These are phyloP conservation scores for Zaprionus tsacasi DNA, from an alignment of 1,140 invertebrate species.

Conservation along the genomic window DNA sequence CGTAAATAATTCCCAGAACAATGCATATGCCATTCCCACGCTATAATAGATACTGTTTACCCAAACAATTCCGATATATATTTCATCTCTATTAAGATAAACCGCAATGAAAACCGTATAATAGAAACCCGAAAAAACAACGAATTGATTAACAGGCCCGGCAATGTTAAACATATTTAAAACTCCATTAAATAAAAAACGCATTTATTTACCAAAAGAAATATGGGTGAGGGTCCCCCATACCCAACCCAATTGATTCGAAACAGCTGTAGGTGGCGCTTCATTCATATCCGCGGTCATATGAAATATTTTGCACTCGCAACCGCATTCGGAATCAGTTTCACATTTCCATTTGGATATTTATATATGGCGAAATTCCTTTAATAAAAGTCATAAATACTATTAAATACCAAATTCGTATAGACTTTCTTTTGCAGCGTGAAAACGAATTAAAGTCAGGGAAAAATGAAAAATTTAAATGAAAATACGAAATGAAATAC, in stretches of 20 bases:
- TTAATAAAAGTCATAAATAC: not conserved
- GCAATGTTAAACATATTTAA: slow-evolving; percentile 9
- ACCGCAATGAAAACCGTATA: not conserved
- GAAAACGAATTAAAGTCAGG: not conserved
- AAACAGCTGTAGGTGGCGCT: not conserved
- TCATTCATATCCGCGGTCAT: slow-evolving; percentile 9
- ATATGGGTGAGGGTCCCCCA: too few species aligned
- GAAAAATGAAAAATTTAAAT: not conserved
- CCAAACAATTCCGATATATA: not conserved
- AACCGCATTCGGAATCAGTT: slow-evolving; percentile 16
- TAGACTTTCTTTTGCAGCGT: not conserved
- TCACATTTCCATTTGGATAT: not conserved
- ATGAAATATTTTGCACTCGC: slow-evolving; percentile 28
- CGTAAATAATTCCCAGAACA: too few species aligned
- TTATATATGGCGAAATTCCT: not conserved
- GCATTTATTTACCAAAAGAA: not conserved
- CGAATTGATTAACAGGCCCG: not conserved
- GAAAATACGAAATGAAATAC: slow-evolving; percentile 11
- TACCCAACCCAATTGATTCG: not conserved
- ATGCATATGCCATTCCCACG: not conserved
- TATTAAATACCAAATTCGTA: slow-evolving; percentile 15
- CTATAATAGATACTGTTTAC: not conserved
- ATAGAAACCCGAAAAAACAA: not conserved
- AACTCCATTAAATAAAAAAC: not conserved
- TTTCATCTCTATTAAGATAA: not conserved